Evolutionary conservation across 2,113 vertebrate genomes (phyloP), one percentile per base, ranked within the genome.

Genomic region (Irena cyanogastra): DNA sequence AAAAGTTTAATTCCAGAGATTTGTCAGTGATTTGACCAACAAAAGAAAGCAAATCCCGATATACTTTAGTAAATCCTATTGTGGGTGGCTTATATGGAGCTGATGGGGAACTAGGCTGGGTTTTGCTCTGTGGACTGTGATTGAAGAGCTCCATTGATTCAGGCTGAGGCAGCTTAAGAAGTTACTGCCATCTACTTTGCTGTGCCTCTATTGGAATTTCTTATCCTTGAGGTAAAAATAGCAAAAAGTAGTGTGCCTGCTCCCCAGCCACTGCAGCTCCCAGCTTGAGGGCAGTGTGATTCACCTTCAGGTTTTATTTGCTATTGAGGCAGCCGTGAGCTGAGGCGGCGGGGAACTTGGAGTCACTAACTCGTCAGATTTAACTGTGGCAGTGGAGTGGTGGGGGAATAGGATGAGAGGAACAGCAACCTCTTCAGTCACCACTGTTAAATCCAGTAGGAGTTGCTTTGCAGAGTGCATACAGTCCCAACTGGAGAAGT

Each of bases 211-310:
- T 15, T 71, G 66, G 23, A 83, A 47, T 81, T 80, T 27, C 27
- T 65, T 90, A 84, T 77, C 59, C 60, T 84, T 74, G 50, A 82
- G 37, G 59, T 77, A 76, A 80, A 87, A 93, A 76, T 47, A 90
- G 69, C 64, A 78, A 65, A 65, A 84, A 52, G 10, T 27, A 31
- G 31, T 5, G 2, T 53, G 45, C 22, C 50, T 66, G 41, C n/a
- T 87, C 33, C 65, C n/a, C 45, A 81, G 50, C 41, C 54, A 5
- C 74, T 78, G 74, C 64, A 84, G 64, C 54, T 90, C 33, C 54
- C 74, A 75, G 70, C 56, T 75, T 6, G 3, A 61, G 69, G 65
- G 47, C 75, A 49, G n/a, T 4, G 26, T 82, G 59, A 71, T 78
- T 52, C 45, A 61, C 78, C 52, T 57, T 49, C 24, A 24, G 41